These are phyloP conservation scores for Aleiodes sp. DNA, from an alignment of 1,140 invertebrate species.

Conservation along the genomic window DNA sequence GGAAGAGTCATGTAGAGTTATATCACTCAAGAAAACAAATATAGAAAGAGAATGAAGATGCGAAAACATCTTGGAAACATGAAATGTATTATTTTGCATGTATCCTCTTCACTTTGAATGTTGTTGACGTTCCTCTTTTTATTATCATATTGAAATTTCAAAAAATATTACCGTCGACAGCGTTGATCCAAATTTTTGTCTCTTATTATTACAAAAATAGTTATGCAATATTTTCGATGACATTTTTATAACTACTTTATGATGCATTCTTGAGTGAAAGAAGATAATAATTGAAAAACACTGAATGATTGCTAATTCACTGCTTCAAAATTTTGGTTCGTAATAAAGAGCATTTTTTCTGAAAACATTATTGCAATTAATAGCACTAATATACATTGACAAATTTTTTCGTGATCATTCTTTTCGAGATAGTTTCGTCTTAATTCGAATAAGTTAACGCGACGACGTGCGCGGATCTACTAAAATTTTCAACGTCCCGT, in stretches of 20 bases:
- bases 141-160: no score
- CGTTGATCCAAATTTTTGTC: conserved; percentile 56
- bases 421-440: neutral
- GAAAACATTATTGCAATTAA: neutral
- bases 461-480: neutral
- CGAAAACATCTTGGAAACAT: no score
- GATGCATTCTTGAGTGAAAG: conserved; percentile 51
- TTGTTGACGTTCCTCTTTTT: neutral
- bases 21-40: no score
- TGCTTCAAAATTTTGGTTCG: no score
- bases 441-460: neutral
- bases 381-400: neutral
- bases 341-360: no score
- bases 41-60: no score
- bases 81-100: no score
- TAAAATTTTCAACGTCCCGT: neutral
- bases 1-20: no score
- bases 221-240: conserved; percentile 53
- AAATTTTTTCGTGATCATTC: neutral
- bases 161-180: conserved; percentile 59
- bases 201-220: conserved; percentile 55
- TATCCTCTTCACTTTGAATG: no score
- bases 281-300: neutral
- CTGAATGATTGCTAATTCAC: neutral
- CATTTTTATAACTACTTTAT: conserved; percentile 55